phyloP scores from a whole-genome alignment of 2,113 vertebrate species.

The Semnornis frantzii region DNA sequence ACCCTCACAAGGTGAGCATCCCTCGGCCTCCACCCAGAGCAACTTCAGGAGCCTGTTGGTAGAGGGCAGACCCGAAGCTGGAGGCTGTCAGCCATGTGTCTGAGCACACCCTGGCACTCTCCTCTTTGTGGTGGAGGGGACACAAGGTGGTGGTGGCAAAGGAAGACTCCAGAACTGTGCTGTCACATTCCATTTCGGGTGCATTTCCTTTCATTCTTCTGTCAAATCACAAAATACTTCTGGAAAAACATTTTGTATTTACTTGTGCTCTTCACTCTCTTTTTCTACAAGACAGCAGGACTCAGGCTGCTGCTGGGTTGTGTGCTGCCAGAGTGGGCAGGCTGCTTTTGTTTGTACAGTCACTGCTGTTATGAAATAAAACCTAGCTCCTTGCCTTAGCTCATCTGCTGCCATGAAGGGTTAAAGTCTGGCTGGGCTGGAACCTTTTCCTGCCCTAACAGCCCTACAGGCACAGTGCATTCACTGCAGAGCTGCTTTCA shows the following conservation, averaged over 20 bases:
- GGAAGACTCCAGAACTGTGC: not conserved
- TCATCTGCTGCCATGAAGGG: not conserved
- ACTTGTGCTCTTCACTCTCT: not conserved
- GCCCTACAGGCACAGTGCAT: not conserved
- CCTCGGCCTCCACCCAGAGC: fast-evolving
- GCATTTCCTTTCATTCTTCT: not conserved
- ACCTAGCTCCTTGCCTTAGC: not conserved
- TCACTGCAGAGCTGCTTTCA: not conserved
- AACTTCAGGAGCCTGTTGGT: not conserved
- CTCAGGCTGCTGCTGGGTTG: not conserved
- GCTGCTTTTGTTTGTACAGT: not conserved
- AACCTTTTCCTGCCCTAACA: not conserved
- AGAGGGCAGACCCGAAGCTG: not conserved
- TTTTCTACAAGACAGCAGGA: not conserved
- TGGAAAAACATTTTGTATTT: not conserved
- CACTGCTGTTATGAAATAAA: not conserved
- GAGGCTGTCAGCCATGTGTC: not conserved
- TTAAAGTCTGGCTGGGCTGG: not conserved
- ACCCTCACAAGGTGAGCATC: fast-evolving
- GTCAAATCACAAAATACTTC: not conserved
- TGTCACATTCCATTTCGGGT: not conserved
- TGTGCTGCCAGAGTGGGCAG: not conserved
- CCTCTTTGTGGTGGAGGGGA: not conserved
- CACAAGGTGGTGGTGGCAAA: not conserved
- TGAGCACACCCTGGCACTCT: not conserved